Evolutionary conservation across 2,113 vertebrate species (phyloP).

Genomic region (Struthidea cinerea): DNA sequence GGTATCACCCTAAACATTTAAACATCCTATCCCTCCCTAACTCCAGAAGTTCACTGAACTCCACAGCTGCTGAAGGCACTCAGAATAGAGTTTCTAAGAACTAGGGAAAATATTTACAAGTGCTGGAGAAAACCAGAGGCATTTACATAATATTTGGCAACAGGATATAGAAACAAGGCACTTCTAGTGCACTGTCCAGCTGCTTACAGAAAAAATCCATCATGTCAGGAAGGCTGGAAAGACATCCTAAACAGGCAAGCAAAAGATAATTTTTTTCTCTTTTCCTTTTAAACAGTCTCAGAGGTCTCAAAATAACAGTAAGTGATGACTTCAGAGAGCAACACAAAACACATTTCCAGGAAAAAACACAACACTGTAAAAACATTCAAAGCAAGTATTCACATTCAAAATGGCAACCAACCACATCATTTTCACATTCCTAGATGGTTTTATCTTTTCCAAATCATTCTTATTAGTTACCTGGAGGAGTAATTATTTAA

Average conservation of each 20-base stretch:
- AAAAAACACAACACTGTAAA: background rate
- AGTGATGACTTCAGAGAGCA: background rate
- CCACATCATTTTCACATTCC: background rate
- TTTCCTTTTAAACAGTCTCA: background rate
- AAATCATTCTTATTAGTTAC: background rate
- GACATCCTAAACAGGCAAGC: background rate
- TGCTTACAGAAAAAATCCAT: background rate
- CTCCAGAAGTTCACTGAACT: background rate
- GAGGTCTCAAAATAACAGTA: background rate
- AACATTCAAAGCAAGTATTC: background rate
- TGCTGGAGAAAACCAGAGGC: background rate
- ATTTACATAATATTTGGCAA: conserved; percentile 36
- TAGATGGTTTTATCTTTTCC: background rate
- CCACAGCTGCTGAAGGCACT: background rate
- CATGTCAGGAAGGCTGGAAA: background rate
- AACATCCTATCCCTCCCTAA: background rate
- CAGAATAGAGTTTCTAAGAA: conserved; percentile 17
- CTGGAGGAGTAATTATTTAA: background rate
- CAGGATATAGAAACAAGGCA: background rate
- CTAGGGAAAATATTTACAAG: conserved; percentile 35
- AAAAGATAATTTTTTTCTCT: background rate
- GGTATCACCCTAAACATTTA: background rate
- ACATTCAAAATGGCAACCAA: background rate
- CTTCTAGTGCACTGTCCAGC: background rate
- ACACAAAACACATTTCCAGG: background rate